Base-by-base conservation (phyloP, 2,113 vertebrate species). In the Phaethornis superciliosus region DNA sequence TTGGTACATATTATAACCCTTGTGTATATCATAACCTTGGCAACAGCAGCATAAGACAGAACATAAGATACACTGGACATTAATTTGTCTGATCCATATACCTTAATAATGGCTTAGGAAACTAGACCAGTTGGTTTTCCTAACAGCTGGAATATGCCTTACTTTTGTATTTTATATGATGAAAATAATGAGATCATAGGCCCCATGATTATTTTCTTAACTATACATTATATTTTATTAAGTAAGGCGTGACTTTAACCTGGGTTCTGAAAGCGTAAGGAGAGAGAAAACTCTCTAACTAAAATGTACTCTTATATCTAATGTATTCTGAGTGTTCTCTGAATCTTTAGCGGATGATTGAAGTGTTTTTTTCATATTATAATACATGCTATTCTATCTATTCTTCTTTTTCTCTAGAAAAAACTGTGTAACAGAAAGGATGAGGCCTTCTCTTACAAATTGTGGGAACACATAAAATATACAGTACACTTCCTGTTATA, bases 381-480 rank as follows among this genome's bases (percentile, higher is more conserved):
- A 74, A 80, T 65, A 58, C 18, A 62, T 62, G 18, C 11, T 88
- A 51, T 81, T 86, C 80, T 89, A 51, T 86, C 80, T 89, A 69
- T 35, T 74, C 79, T 65, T 74, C 15, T 71, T 72, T 89, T 87
- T 60, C 68, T 75, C 26, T 70, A 44, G 76, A 88, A 95, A 94
- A 84, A 96, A 96, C 89, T 96, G 93, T 92, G 79, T 89, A 91
- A 93, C 84, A 96, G 94, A 90, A 92, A 65, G 46, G 74, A 92
- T 89, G 85, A 95, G 80, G 71, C 62, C 91, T 94, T 95, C 88
- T 69, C 65, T 90, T 86, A 81, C 88, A 93, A 95, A 90, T 95
- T 96, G 93, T 95, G 96, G 96, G 97, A 95, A 95, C 81, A 88
- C 82, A 86, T 81, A 96, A 97, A 93, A 95, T 96, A 96, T 65